Conservation (phyloP, 2,797 vertebrate species). For the Muraenolepis orangiensis region DNA sequence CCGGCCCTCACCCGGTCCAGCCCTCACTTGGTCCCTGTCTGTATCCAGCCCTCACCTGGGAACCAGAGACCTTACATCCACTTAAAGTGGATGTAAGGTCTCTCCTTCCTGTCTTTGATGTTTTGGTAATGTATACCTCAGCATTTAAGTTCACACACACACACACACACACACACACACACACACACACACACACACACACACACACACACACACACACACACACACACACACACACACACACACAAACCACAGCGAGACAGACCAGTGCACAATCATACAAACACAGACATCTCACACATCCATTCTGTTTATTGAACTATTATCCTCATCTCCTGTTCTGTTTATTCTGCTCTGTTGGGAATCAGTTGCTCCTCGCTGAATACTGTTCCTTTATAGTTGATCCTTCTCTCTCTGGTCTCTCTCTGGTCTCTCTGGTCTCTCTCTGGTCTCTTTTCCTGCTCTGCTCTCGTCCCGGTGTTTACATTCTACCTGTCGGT, state of each 20-base stretch:
- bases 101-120: conserved; percentile 3
- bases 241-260: not conserved
- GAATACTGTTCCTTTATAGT: too few relatives aligned
- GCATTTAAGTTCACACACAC: not conserved
- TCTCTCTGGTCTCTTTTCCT: not conserved
- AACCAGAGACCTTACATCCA: too few relatives aligned
- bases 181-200: conserved; percentile 6
- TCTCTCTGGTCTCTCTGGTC: not conserved
- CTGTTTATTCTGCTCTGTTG: not conserved
- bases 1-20: too few relatives aligned
- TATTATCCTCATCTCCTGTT: not conserved
- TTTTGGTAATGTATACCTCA: not conserved
- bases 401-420: not conserved
- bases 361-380: not conserved
- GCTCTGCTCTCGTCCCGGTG: not conserved
- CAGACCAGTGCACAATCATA: not conserved
- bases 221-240: conserved; percentile 9
- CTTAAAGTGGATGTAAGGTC: conserved; percentile 5
- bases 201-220: not conserved
- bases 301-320: not conserved
- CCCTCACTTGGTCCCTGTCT: not conserved
- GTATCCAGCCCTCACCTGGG: not conserved
- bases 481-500: conserved; percentile 9
- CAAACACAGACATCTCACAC: not conserved
- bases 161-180: not conserved